Percentiles rank a stretch among this genome's conserved stretches.
phyloP scores from a whole-genome alignment of 2,113 vertebrate genomes.

The Cephalopterus ornatus region DNA sequence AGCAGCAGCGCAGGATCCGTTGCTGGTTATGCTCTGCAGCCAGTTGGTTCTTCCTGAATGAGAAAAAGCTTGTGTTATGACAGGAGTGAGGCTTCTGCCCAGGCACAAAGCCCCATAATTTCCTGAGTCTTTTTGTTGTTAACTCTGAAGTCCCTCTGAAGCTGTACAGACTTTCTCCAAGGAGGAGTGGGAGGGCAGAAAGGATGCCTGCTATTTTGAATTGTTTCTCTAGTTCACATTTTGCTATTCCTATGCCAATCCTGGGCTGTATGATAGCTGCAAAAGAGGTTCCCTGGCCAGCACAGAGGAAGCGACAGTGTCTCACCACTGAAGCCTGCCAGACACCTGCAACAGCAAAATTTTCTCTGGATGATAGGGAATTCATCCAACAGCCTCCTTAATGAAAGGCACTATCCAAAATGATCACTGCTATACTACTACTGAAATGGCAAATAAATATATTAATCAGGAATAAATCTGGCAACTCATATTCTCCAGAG shows the following conservation, averaged over 20 bases:
- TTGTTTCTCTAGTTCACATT: not conserved
- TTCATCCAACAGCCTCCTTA: not conserved
- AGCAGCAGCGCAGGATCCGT: slow-evolving; percentile 74
- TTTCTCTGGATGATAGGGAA: not conserved
- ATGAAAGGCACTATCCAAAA: not conserved
- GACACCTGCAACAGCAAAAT: not conserved
- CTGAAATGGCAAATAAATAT: not conserved
- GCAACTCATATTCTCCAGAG: not conserved
- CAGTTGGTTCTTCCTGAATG: slow-evolving; percentile 78
- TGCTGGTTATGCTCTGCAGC: slow-evolving; percentile 79
- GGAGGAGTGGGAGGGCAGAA: not conserved
- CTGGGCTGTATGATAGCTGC: not conserved
- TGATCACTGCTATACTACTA: not conserved
- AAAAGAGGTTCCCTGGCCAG: not conserved
- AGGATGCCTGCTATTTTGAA: not conserved
- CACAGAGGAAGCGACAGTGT: not conserved
- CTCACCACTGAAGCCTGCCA: not conserved
- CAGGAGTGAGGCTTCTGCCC: not conserved
- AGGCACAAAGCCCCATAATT: fast-evolving
- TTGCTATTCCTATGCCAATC: not conserved
- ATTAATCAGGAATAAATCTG: not conserved
- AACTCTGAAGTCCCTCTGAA: not conserved
- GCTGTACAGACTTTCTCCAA: not conserved
- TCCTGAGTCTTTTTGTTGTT: not conserved
- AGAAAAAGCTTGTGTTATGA: not conserved